Evolutionary conservation across 2,888 invertebrate genomes (phyloP), one percentile per base, ranked within the genome.

Genomic region (Rhagophthalmus giganteus): DNA sequence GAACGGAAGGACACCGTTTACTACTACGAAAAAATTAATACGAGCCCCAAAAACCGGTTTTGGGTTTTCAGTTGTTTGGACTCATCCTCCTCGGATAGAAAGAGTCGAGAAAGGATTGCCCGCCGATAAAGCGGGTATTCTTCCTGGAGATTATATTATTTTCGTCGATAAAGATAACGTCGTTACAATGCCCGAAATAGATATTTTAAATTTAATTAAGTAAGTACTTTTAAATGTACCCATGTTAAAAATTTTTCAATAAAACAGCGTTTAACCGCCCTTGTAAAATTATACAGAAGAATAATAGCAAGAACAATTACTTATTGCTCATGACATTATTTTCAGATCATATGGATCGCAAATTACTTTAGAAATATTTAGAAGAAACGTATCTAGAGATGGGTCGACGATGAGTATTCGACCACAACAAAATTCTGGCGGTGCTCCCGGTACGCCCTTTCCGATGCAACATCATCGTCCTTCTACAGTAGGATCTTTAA

Each of bases 31-130:
- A 68, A 73, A 74, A 48, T 73, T 86, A 57, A 73, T 72, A 5
- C 68, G 79, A 30, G 62, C 66, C 24, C 65, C 73, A 10, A 74
- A 72, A 58, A 66, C 69, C n/a, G 88, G 88, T 13, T 89, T 87
- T 63, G 92, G 92, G 9, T 92, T 92, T 75, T 90, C 90, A 2
- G 86, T 92, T 40, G 90, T 91, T 1, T 92, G 92, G 92, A 92
- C 91, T 3, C 84, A 89, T 66, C 92, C 92, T 0, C 92, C 92
- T 2, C 80, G 90, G 12, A 87, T 93, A 30, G 92, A 92, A 69
- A 79, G 91, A 49, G 88, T 92, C 8, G 91, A 91, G 51, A 83
- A 86, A 0, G 87, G 87, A 2, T 80, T 90, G 8, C 87, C 90
- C 2, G 92, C 92, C 1, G 92, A 91, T 55, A 81, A 84, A n/a